Conservation (phyloP, 2,113 vertebrate species). For the Psilopsiagon aurifrons region DNA sequence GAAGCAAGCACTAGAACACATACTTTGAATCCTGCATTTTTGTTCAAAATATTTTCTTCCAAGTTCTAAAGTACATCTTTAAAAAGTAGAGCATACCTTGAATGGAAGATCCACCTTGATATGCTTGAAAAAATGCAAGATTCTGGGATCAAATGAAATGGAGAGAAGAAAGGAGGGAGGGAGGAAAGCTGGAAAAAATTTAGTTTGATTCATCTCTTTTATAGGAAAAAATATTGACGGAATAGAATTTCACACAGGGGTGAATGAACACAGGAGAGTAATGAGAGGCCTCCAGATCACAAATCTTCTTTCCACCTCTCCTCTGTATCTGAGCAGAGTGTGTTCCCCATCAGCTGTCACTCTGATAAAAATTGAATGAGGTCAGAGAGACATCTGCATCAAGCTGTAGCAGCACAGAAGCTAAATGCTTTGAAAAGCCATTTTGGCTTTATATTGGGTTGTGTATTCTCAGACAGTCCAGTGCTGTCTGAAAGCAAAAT, state of each 20-base stretch:
- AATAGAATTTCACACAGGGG: background rate
- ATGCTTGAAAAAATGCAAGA: background rate
- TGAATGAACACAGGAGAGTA: background rate
- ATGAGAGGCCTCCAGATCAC: background rate
- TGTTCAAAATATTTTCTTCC: background rate
- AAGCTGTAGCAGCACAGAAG: background rate
- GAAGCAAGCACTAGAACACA: background rate
- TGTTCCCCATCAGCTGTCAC: background rate
- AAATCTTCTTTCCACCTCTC: background rate
- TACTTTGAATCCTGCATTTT: background rate
- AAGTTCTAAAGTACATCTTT: background rate
- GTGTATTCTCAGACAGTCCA: background rate
- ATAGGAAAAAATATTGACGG: background rate
- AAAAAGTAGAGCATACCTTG: background rate
- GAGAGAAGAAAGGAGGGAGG: background rate
- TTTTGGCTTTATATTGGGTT: background rate
- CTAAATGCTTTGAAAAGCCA: background rate
- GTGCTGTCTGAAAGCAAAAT: background rate
- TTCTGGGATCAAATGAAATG: background rate
- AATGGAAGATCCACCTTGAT: background rate
- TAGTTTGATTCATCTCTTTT: background rate
- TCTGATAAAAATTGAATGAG: background rate
- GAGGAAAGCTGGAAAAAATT: background rate
- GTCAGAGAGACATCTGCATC: background rate
- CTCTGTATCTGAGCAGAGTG: background rate